Conservation (phyloP, 2,113 vertebrate genomes). For the Stegastes partitus region DNA sequence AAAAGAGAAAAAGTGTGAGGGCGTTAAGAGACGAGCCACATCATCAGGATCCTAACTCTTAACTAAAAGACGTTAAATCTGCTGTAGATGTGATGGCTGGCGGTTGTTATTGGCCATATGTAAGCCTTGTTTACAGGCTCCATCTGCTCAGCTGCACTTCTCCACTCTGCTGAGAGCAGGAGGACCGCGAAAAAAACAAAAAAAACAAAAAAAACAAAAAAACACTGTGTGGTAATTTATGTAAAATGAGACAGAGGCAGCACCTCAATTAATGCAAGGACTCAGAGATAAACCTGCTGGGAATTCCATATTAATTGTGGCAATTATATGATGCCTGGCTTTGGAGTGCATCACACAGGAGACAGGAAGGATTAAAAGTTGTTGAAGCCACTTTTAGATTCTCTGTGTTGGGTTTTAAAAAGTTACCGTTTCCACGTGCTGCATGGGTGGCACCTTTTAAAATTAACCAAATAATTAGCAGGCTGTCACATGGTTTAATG, state of each 20-base stretch:
- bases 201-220: background rate
- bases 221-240: background rate
- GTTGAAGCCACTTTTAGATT: background rate
- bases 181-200: too few species aligned
- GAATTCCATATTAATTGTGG: background rate
- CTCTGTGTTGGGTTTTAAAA: background rate
- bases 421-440: conserved; percentile 17
- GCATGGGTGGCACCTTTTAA: conserved; percentile 25
- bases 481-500: conserved; percentile 11
- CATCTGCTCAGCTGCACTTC: conserved; percentile 34
- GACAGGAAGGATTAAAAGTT: background rate
- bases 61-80: conserved; percentile 12
- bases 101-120: conserved; percentile 14
- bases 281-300: background rate
- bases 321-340: background rate
- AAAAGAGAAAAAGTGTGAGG: too few species aligned
- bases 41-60: background rate
- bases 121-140: conserved; percentile 31
- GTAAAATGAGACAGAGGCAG: background rate
- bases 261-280: background rate
- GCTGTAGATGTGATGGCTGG: conserved; percentile 7
- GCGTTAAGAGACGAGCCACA: background rate
- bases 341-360: background rate
- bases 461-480: conserved; percentile 38
- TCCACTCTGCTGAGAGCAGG: conserved; percentile 3